Evolutionary conservation across 2,888 invertebrate genomes (phyloP), one percentile per base, ranked within the genome.

Genomic region (Nymphalis polychloros): DNA sequence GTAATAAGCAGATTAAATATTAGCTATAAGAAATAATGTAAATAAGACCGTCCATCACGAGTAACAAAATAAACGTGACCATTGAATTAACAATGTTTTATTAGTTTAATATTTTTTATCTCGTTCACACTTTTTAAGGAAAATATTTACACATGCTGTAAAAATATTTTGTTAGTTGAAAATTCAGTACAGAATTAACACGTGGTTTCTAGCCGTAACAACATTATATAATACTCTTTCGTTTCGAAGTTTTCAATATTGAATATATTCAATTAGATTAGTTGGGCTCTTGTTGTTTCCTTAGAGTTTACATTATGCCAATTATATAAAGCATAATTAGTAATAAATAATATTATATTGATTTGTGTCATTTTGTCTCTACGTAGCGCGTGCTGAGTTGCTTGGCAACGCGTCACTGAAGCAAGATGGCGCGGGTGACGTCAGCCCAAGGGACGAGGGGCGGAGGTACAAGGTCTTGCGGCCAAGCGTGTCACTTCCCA

Each of bases 361-460:
- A 73, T 73, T 67, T 53, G 60, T 64, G 62, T 71, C 65, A 64
- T 64, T 71, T 61, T 63, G 59, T 69, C 65, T 69, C 63, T 84
- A 83, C 83, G 85, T 83, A 81, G 83, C 85, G 82, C 83, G 84
- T 83, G 79, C 81, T 79, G 75, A 79, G 90, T 92, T 90, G 91
- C 92, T 79, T 81, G 80, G 92, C 90, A 90, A 92, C 91, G 85
- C 83, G 83, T 84, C 82, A 84, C 78, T 81, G 84, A 82, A 83
- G 85, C 90, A 92, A 92, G 92, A 92, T 92, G 92, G 92, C 92
- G 90, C 81, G 78, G 82, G 77, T 91, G 89, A 91, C 92, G 92
- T 92, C 90, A 92, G 79, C 84, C 78, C 64, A 53, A 46, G 60
- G 66, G 61, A 35, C 74, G 78, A 73, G 73, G 79, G 76, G 77